These are phyloP conservation scores for Venustaconcha ellipsiformis DNA, from an alignment of 1,140 invertebrate species.

Conservation along the genomic window DNA sequence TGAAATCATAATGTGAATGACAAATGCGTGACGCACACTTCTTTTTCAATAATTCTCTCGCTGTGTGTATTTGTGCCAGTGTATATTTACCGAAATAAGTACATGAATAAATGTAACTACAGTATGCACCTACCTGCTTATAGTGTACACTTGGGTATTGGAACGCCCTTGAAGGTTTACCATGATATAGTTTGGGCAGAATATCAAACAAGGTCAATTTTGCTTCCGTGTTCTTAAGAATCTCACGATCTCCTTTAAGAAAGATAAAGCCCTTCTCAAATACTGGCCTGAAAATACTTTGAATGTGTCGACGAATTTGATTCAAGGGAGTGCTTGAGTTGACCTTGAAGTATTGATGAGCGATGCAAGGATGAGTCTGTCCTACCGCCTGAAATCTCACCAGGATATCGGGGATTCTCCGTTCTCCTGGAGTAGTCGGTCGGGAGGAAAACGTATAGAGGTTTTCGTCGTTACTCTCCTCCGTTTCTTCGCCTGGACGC, in stretches of 20 bases:
- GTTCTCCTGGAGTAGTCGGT: constrained; percentile 16
- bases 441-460: constrained; percentile 22
- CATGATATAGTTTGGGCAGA: constrained; percentile 12
- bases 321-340: constrained; percentile 22
- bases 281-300: not conserved
- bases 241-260: constrained; percentile 15
- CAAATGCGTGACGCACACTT: no score
- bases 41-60: no score
- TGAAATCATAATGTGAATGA: no score
- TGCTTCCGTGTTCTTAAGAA: constrained; percentile 10
- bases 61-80: no score
- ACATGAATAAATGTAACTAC: no score
- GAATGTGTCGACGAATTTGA: constrained; percentile 3
- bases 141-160: constrained; percentile 24
- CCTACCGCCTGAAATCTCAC: constrained; percentile 25
- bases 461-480: not conserved
- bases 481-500: no score
- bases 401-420: constrained; percentile 28
- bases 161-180: constrained; percentile 12
- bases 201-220: constrained; percentile 20
- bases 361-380: constrained; percentile 6
- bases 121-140: constrained; percentile 19
- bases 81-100: no score
- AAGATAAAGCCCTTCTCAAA: constrained; percentile 29
- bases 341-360: constrained; percentile 9